Conservation (phyloP, 2,888 invertebrate species). For the Mechanitis mazaeus region DNA sequence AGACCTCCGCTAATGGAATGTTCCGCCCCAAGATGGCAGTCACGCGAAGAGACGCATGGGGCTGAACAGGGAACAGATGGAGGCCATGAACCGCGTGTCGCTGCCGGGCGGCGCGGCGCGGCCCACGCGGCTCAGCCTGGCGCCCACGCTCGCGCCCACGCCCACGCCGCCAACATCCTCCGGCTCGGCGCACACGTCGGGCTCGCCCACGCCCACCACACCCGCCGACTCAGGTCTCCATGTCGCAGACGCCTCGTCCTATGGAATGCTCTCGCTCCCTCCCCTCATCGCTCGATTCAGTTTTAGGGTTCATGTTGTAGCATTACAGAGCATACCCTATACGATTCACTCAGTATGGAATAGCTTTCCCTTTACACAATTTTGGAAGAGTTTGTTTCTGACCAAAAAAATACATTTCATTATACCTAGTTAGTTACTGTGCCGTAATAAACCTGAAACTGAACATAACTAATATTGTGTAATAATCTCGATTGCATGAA, state of each 20-base stretch:
- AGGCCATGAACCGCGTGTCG: slow-evolving; percentile 72
- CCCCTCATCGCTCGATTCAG: slow-evolving; percentile 20
- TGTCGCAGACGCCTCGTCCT: slow-evolving; percentile 33
- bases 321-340: slow-evolving; percentile 5
- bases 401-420: not conserved
- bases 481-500: too few relatives aligned
- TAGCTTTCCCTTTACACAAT: too few relatives aligned
- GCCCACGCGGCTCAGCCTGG: slow-evolving; percentile 70
- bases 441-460: not conserved
- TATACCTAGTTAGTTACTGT: slow-evolving; percentile 4
- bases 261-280: slow-evolving; percentile 51
- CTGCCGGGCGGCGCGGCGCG: slow-evolving; percentile 51
- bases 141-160: slow-evolving; percentile 52
- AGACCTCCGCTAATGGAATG: slow-evolving; percentile 53
- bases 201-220: slow-evolving; percentile 75
- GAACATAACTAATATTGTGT: too few relatives aligned
- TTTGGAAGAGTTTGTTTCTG: too few relatives aligned
- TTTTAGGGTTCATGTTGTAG: slow-evolving; percentile 23
- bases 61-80: slow-evolving; percentile 76
- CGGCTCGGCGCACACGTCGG: slow-evolving; percentile 72
- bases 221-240: slow-evolving; percentile 72
- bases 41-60: slow-evolving; percentile 77
- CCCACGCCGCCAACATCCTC: slow-evolving; percentile 73
- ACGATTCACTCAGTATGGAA: not conserved
- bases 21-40: slow-evolving; percentile 75